Base-by-base conservation (phyloP, 2,797 vertebrate genomes). In the Myotis vivesi region DNA sequence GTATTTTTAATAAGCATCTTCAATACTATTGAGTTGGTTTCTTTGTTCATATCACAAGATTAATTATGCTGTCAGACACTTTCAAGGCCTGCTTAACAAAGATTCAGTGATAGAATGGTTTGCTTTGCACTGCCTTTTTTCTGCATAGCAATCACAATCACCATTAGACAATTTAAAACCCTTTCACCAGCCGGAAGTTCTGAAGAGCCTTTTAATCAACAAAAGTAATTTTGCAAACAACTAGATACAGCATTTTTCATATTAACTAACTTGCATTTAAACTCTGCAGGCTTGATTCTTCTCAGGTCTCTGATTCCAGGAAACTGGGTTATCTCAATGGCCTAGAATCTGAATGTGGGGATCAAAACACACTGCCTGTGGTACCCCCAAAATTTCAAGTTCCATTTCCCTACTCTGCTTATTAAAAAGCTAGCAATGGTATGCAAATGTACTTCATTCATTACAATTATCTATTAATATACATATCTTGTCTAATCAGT, bases 1-100 rank as follows among this genome's bases (percentile, higher is more conserved):
- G 99, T 99, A 99, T 99, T 99, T 99, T 99, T 99, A 99, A 99
- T 99, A 99, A 99, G 99, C 99, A 98, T 99, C 99, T 99, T 99
- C 99, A 99, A 99, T 99, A 99, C 99, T 99, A 99, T 99, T 99
- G 99, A 99, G 99, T 99, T 98, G 99, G 99, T 99, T 99, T 99
- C 99, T 99, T 99, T 99, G 99, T 99, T 99, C 99, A 99, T 99
- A 99, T 99, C 99, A 99, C 99, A 99, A 99, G 99, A 99, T 99
- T 99, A 99, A 99, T 99, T 99, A 99, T 99, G 99, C 99, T 99
- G 99, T 99, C 99, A 99, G 99, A 98, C 98, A 99, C 99, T 99
- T 99, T 99, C 99, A 99, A 99, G 99, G 99, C 99, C 99, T 99
- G 99, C 99, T 99, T 99, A 99, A 99, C 99, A 99, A 99, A 99